phyloP scores from a whole-genome alignment of 2,797 vertebrate species.

The Poeciliopsis gracilis region DNA sequence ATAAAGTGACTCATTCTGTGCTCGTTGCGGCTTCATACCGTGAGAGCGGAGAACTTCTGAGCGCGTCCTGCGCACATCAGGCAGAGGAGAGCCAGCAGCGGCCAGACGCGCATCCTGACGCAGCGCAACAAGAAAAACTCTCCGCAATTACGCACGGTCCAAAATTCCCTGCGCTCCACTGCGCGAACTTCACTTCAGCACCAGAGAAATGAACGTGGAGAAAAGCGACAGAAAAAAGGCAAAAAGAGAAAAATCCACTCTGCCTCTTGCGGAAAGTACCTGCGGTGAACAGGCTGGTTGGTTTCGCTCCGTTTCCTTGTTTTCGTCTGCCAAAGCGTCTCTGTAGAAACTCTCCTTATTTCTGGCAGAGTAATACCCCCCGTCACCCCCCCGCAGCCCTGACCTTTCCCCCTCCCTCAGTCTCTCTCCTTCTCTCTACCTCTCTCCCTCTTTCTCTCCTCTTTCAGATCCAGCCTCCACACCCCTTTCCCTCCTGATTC shows the following conservation, averaged over 20 bases:
- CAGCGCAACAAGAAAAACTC: constrained; percentile 55
- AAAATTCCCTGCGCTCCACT: constrained; percentile 39
- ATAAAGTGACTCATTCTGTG: background rate
- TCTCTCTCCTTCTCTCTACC: constrained; percentile 61
- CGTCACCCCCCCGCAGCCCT: constrained; percentile 63
- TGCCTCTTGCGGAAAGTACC: constrained; percentile 32
- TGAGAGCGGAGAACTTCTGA: constrained; percentile 87
- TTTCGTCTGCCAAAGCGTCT: constrained; percentile 66
- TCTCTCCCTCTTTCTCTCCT: constrained; percentile 68
- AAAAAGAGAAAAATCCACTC: constrained; percentile 42
- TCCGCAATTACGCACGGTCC: constrained; percentile 74
- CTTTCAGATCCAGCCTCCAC: constrained; percentile 63
- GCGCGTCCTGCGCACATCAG: constrained; percentile 78
- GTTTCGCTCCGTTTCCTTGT: constrained; percentile 60
- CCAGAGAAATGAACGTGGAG: constrained; percentile 1
- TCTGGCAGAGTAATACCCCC: constrained; percentile 70
- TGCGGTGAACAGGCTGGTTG: constrained; percentile 42
- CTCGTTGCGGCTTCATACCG: constrained; percentile 73
- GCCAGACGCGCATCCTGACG: constrained; percentile 82
- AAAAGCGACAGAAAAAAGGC: background rate
- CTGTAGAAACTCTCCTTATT: constrained; percentile 73
- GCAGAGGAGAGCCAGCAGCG: constrained; percentile 76
- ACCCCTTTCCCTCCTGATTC: constrained; percentile 72
- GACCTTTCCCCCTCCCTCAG: constrained; percentile 75
- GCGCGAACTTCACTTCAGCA: constrained; percentile 25